Evolutionary conservation across 92 coral and sea anemone species (phyloP).

Genomic region (Metridium senile): DNA sequence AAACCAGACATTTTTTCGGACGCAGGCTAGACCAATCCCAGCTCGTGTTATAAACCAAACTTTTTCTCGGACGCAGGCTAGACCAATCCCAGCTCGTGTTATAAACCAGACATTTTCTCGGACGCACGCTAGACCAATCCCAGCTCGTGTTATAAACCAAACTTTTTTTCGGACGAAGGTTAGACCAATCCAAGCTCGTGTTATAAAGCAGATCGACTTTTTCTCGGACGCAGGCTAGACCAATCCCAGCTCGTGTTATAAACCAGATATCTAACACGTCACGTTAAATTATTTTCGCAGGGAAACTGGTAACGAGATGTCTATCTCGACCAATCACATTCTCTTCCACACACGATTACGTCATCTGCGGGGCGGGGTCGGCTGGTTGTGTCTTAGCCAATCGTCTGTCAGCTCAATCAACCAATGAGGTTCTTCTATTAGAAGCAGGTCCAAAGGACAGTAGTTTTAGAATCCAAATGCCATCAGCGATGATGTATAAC

Average conservation of each 20-base stretch:
- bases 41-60: not conserved
- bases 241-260: not conserved
- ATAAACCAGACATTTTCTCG: not conserved
- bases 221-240: not conserved
- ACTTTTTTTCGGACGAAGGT: too few relatives aligned
- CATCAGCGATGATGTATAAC: slow-evolving; percentile 72
- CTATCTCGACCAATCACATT: slow-evolving; percentile 29
- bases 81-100: not conserved
- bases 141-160: not conserved
- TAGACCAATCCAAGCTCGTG: not conserved
- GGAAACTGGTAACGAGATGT: slow-evolving; percentile 7
- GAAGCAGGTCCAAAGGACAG: slow-evolving; percentile 86
- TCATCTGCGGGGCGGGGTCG: slow-evolving; percentile 80
- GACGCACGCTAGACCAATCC: not conserved
- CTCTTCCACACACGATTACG: slow-evolving; percentile 76
- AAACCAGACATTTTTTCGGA: too few relatives aligned
- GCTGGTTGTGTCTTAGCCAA: slow-evolving; percentile 90
- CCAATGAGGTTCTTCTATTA: slow-evolving; percentile 61
- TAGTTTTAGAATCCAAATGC: slow-evolving; percentile 78
- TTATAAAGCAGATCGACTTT: not conserved
- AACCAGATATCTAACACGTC: not conserved
- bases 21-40: too few relatives aligned
- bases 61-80: not conserved
- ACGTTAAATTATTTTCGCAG: not conserved
- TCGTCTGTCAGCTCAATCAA: slow-evolving; percentile 69